A percentile compares a stretch with the other conserved stretches of the same genome.
These are phyloP conservation scores for Deroplatys truncata DNA, from an alignment of 2,888 invertebrate species.

Conservation along the genomic window DNA sequence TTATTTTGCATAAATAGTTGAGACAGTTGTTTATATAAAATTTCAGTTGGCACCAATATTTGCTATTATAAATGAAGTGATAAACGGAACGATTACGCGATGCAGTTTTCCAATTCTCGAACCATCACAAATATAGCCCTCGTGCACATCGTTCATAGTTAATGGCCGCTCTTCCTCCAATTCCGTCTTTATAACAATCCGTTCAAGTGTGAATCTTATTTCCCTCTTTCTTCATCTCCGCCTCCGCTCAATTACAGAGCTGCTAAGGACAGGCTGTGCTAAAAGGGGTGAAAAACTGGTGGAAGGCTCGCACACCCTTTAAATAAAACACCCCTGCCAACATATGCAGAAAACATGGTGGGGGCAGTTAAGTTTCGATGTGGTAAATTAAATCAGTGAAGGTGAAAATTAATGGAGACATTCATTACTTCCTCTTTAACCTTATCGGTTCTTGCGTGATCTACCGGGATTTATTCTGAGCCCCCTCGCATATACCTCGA, in stretches of 20 bases:
- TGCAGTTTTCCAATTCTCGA: background rate
- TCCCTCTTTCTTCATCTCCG: background rate
- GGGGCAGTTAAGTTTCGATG: background rate
- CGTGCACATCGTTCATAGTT: background rate
- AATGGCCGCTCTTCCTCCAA: background rate
- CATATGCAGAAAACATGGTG: background rate
- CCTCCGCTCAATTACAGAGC: background rate
- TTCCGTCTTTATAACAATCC: background rate
- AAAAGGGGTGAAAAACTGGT: background rate
- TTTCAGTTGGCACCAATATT: no score
- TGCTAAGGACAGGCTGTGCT: background rate
- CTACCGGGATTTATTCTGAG: conserved; percentile 20
- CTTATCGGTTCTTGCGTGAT: conserved; percentile 31
- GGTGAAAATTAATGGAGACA: conserved; percentile 32
- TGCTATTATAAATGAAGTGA: background rate
- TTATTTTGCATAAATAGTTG: no score
- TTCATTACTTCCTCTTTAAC: conserved; percentile 30
- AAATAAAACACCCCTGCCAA: background rate
- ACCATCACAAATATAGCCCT: background rate
- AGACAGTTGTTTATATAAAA: no score
- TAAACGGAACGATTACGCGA: background rate
- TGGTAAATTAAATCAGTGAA: conserved; percentile 30
- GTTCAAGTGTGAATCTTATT: background rate
- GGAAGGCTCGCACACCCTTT: background rate
- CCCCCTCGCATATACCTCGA: background rate